A percentile compares a stretch with the other conserved stretches of the same genome.
Evolutionary conservation across 2,888 invertebrate species (phyloP).

Genomic region (Meiosimyza platycephala): DNA sequence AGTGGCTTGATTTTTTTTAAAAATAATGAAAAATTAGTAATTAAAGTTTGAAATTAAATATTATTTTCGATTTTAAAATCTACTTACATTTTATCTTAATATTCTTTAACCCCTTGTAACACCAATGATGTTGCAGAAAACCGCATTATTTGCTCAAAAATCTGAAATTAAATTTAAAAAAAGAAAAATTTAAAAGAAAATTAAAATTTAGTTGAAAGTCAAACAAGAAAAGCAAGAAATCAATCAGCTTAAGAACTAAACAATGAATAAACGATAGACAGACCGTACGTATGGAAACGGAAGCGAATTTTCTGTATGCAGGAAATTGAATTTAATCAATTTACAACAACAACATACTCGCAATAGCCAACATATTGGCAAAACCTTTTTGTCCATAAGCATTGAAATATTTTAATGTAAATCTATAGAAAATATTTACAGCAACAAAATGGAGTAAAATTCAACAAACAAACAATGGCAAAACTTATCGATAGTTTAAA

Average conservation of each 20-base stretch:
- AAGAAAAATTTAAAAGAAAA: not conserved
- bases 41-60: too few species aligned
- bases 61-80: too few species aligned
- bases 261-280: constrained; percentile 19
- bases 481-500: not conserved
- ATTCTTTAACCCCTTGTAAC: not conserved
- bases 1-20: too few species aligned
- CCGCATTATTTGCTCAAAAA: constrained; percentile 21
- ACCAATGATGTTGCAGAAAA: not conserved
- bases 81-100: too few species aligned
- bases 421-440: too few species aligned
- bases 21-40: too few species aligned
- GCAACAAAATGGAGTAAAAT: not conserved
- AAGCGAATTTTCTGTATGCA: constrained; percentile 23
- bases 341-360: not conserved
- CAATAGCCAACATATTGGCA: too few species aligned
- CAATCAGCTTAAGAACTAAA: constrained; percentile 23
- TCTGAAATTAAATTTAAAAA: not conserved
- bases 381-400: too few species aligned
- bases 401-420: too few species aligned
- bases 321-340: constrained; percentile 34
- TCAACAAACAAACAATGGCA: too few species aligned
- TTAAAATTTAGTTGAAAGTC: constrained; percentile 8
- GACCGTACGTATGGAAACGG: not conserved
- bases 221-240: not conserved